Evolutionary conservation across 1,140 invertebrate genomes (phyloP), one percentile per base, ranked within the genome.

Genomic region (Scaptomyza montana): DNA sequence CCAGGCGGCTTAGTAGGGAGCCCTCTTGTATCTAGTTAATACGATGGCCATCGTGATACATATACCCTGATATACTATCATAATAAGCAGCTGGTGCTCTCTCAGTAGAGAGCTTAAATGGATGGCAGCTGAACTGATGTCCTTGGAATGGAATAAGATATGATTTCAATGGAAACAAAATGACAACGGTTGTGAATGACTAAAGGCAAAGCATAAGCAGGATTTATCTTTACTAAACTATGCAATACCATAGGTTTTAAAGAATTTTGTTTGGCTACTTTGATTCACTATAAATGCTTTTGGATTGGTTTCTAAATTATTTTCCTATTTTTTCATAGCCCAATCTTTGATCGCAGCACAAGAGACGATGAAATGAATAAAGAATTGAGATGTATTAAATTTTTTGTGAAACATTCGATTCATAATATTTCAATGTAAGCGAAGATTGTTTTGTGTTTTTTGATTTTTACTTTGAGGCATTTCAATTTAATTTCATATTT

Each of bases 1-100:
- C 66, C 74, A 75, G 74, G 62, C 76, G 76, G 80, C 80, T 84
- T 84, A 84, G 72, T 78, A 66, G 60, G 50, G 12, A 59, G 45
- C 54, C 63, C 54, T 63, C 43, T 12, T 46, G 49, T 43, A 66
- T 60, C 70, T 70, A 74, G 74, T 67, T 81, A 81, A 82, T 81
- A 70, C 70, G 63, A 63, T 77, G 70, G 36, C 49, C 66, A 74
- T 67, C 28, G 56, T 67, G 57, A 70, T 80, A 36, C 33, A 36
- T 33, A 9, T 36, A 69, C 60, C 49, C 66, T 59, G 68, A 77
- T 77, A 63, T 50, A 13, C 49, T 6, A 33, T 33, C 55, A 60
- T 13, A 45, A 61, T 12, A 39, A 65, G 36, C 77, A 75, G 65
- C 77, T 75, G 72, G 47, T 80, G 57, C 56, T 43, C 36, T 63